These are phyloP conservation scores for Candoia aspera DNA, from an alignment of 2,113 vertebrate species.

Conservation along the genomic window DNA sequence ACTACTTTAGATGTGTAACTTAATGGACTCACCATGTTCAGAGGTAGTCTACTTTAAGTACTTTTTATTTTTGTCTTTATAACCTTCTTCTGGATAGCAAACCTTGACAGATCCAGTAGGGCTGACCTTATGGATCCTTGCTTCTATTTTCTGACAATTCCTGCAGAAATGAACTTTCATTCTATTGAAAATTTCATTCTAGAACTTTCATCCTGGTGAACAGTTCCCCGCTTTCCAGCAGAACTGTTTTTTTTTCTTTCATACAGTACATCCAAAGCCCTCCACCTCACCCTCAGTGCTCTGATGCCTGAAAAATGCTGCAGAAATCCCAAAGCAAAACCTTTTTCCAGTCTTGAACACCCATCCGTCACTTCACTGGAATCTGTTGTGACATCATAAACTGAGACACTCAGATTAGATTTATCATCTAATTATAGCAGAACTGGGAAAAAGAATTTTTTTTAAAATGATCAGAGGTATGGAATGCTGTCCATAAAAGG, in stretches of 20 bases:
- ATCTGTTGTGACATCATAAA: constrained; percentile 20
- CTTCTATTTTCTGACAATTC: neutral
- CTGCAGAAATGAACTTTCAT: neutral
- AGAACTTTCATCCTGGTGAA: neutral
- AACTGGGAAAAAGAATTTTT: neutral
- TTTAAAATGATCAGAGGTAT: constrained; percentile 19
- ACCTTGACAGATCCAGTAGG: neutral
- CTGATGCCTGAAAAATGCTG: neutral
- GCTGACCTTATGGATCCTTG: neutral
- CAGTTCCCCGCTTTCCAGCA: neutral
- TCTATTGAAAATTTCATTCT: neutral
- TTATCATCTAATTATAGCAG: constrained; percentile 42
- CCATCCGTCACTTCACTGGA: constrained; percentile 3
- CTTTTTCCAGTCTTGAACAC: neutral
- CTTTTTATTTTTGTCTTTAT: neutral
- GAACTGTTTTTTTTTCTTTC: neutral
- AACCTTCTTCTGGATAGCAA: neutral
- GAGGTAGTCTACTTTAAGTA: neutral
- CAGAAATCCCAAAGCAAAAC: neutral
- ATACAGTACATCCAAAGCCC: rapidly evolving
- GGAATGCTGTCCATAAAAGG: constrained; percentile 40
- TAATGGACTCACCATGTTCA: neutral
- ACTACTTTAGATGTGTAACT: neutral
- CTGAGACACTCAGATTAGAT: constrained; percentile 12
- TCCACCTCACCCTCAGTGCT: no score